A percentile compares a stretch with the other conserved stretches of the same genome.
Conservation (phyloP, 2,797 vertebrate genomes). For the Erpetoichthys calabaricus region DNA sequence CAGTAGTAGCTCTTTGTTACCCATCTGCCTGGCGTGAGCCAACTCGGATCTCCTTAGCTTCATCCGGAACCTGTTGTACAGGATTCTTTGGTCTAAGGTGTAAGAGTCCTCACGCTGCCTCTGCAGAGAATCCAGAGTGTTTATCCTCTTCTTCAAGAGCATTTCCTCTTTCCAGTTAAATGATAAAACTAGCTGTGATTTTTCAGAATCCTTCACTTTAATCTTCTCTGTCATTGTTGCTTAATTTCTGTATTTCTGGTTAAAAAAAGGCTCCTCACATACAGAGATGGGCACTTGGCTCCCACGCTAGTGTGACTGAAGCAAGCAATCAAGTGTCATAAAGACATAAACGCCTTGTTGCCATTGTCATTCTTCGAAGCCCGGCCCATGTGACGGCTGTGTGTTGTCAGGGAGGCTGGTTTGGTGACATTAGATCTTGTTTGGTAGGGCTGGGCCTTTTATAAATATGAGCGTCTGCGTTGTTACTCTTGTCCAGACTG, state of each 20-base stretch:
- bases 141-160: constrained; percentile 19
- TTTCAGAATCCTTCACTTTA: constrained; percentile 6
- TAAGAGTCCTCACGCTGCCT: constrained; percentile 17
- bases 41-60: constrained; percentile 23
- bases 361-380: neutral
- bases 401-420: constrained; percentile 17
- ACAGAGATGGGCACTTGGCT: too few relatives aligned
- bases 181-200: constrained; percentile 15
- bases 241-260: neutral
- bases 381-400: constrained; percentile 1
- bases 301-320: too few relatives aligned
- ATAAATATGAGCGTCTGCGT: neutral
- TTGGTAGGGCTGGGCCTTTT: neutral
- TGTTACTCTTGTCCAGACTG: too few relatives aligned
- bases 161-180: constrained; percentile 21
- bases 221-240: constrained; percentile 1
- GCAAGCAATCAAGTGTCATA: too few relatives aligned
- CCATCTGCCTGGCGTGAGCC: constrained; percentile 3
- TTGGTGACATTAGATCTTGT: constrained; percentile 1
- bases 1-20: constrained; percentile 12
- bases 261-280: accelerated
- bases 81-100: constrained; percentile 24
- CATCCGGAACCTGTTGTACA: constrained; percentile 19
- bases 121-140: constrained; percentile 23
- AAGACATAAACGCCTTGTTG: neutral